Evolutionary conservation across 2,113 vertebrate species (phyloP), one percentile per base, ranked within the genome.

Genomic region (Arothron firmamentum): DNA sequence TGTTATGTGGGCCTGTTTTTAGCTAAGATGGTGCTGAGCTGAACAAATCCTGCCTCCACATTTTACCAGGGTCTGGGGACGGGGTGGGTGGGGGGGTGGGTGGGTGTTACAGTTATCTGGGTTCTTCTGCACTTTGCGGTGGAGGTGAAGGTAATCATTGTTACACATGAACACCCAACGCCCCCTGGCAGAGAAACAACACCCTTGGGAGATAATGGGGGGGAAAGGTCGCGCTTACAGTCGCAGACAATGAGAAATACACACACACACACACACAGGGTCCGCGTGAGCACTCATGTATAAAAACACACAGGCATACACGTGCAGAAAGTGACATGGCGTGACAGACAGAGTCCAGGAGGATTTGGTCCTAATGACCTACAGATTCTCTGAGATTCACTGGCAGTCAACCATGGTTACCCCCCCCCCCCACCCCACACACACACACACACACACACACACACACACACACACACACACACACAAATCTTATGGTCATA

Each of bases 101-200:
- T 16, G 43, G 13, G 65, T 74, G 60, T 66, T 76, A 61, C 41
- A 59, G 58, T 69, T 60, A 61, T 82, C 65, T 43, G 62, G 59
- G 56, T 53, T 70, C 51, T 59, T 57, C 56, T 18, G 70, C 67
- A 65, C 62, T 70, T 78, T 83, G 57, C 43, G 67, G 72, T 45
- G 62, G 64, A 78, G 59, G 62, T 79, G 74, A 82, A 69, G 63
- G 74, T 76, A 79, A 88, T 86, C 68, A 81, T 67, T 76, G 68
- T 78, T 73, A 78, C 79, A 80, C 61, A 74, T 65, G 55, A 59
- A 59, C 62, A 62, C 70, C 63, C 50, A 2, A 48, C 31, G 51
- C 47, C 61, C 54, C 51, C 56, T 75, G 80, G 62, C 56, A 64
- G 55, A 69, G 51, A 79, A 77, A 79, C 25, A 42, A 48, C 60